Base-by-base conservation (phyloP, 2,797 vertebrate genomes). In the Malacoctenus gilli region DNA sequence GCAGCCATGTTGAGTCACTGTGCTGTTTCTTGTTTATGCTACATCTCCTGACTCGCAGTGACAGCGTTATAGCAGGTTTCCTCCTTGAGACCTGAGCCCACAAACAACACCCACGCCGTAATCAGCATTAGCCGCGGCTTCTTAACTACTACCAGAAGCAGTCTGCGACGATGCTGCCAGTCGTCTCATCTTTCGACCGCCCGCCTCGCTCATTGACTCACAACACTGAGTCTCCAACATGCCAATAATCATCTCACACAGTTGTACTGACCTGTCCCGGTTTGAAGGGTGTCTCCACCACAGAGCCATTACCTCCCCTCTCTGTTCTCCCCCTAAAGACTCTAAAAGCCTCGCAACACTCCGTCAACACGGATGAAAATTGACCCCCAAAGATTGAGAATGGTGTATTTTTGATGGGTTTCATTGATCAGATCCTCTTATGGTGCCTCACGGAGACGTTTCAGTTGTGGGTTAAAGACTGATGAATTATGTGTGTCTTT, bases 1-100 rank as follows among this genome's bases (percentile, higher is more conserved):
- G 62, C 64, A 87, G 83, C 79, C 63, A 77, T 83, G 55, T 76
- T 84, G 80, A 85, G 78, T 87, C 86, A 89, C 40, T 44, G 72
- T 42, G 75, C 71, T 79, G 53, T 60, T 40, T 73, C 34, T 58
- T 80, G 69, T 85, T 81, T 73, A 63, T 74, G 74, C 68, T 60
- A 40, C 72, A 59, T 48, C 68, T 71, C 38, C 61, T 81, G 72
- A 87, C 75, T 80, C 50, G 23, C 60, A 67, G 59, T 79, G 84
- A 87, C 81, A 77, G 76, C 20, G 6, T 74, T 73, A 72, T 34
- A 74, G 63, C 72, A 72, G 74, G 79, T 85, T 78, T 62, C 32
- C 60, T 47, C 47, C 70, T 59, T 12, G 9, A 75, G 61, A 72
- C 72, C 42, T 37, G 52, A 71, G 59, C 68, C 65, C 63, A 49